These are phyloP conservation scores for Penaeus chinensis DNA, from an alignment of 1,140 invertebrate genomes.

Conservation along the genomic window DNA sequence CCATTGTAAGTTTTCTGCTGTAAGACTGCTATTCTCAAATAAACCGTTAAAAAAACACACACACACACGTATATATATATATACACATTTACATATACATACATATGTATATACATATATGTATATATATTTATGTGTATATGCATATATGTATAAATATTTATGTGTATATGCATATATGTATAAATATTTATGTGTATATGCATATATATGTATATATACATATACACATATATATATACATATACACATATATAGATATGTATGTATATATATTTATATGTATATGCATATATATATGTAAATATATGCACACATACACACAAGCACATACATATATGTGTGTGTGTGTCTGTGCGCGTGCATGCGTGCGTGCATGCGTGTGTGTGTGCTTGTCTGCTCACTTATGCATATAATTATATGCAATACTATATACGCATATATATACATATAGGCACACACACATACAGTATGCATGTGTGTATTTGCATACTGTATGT, in stretches of 20 bases:
- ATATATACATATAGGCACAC: too few species aligned
- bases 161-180: neutral
- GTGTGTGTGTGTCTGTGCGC: neutral
- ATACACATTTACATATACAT: neutral
- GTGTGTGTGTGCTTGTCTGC: neutral
- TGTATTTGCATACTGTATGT: too few species aligned
- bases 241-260: neutral
- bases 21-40: too few species aligned
- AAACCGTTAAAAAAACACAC: too few species aligned
- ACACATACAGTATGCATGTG: too few species aligned
- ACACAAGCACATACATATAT: neutral
- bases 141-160: conserved; percentile 6
- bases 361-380: neutral
- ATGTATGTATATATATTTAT: too few species aligned
- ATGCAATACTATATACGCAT: too few species aligned
- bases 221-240: neutral
- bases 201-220: neutral
- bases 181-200: neutral
- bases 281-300: neutral
- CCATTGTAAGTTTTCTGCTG: too few species aligned
- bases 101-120: neutral
- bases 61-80: neutral
- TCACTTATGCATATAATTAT: neutral
- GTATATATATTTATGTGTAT: neutral
- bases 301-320: neutral